A percentile compares a stretch with the other conserved stretches of the same genome.
Evolutionary conservation across 2,113 vertebrate species (phyloP).

Genomic region (Nyctereutes procyonoides): DNA sequence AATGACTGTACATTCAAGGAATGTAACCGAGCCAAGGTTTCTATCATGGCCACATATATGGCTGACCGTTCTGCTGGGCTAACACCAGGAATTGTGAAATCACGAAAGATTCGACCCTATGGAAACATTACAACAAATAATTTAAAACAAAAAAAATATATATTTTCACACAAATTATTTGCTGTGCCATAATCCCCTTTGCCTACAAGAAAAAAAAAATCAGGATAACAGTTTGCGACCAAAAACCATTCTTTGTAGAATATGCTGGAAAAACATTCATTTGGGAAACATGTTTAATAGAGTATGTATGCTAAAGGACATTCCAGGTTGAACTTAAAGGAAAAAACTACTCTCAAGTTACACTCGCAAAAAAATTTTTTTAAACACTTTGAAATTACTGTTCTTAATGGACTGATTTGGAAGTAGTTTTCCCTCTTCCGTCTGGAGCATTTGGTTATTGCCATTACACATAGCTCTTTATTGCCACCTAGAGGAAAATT

Average conservation of each 20-base stretch:
- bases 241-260: not conserved
- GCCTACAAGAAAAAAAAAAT: not conserved
- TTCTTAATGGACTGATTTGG: not conserved
- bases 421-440: not conserved
- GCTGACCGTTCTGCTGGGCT: conserved; percentile 91
- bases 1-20: conserved; percentile 88
- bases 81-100: conserved; percentile 88
- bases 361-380: not conserved
- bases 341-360: not conserved
- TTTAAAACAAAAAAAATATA: not conserved
- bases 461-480: conserved; percentile 49
- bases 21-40: conserved; percentile 92
- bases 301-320: not conserved
- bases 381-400: conserved; percentile 7
- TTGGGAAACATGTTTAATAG: conserved; percentile 7
- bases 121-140: conserved; percentile 5
- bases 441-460: not conserved
- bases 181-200: not conserved
- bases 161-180: not conserved
- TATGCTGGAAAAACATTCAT: not conserved
- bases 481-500: conserved; percentile 72
- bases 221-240: not conserved
- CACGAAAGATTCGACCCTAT: conserved; percentile 94
- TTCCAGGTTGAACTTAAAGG: conserved; percentile 17
- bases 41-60: conserved; percentile 91